phyloP scores from a whole-genome alignment of 2,797 vertebrate genomes.

The Rhincodon typus region DNA sequence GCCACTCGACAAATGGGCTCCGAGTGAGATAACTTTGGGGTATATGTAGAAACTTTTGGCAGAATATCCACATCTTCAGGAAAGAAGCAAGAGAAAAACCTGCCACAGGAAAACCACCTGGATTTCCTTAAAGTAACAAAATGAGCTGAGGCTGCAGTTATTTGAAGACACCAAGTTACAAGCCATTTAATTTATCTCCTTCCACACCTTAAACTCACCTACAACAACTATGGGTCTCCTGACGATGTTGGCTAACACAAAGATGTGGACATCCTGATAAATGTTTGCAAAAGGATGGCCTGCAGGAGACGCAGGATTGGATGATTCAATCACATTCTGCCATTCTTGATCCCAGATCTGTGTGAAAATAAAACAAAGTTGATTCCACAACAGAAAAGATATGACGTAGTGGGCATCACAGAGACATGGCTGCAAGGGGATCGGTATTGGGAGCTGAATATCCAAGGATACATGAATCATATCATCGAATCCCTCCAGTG shows the following conservation, averaged over 20 bases:
- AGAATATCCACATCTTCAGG: neutral
- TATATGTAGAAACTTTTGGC: neutral
- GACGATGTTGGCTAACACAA: constrained; percentile 38
- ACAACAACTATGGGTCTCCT: constrained; percentile 37
- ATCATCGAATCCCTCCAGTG: too few relatives aligned
- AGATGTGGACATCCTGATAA: constrained; percentile 32
- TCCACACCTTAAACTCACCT: constrained; percentile 19
- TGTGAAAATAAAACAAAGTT: neutral
- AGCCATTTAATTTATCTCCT: neutral
- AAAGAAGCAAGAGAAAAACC: neutral
- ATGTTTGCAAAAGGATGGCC: neutral
- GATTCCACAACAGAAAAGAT: neutral
- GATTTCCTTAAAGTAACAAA: neutral
- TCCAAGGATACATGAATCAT: too few relatives aligned
- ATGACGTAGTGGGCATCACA: too few relatives aligned
- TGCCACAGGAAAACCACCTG: neutral
- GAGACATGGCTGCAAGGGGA: too few relatives aligned
- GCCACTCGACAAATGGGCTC: neutral
- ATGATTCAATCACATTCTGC: constrained; percentile 17
- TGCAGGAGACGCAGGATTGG: neutral
- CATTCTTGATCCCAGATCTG: constrained; percentile 34
- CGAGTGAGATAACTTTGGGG: neutral
- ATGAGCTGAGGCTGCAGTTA: neutral
- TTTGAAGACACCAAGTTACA: neutral
- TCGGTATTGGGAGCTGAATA: too few relatives aligned